These are phyloP conservation scores for Poeciliopsis presidionis DNA, from an alignment of 2,797 vertebrate species.

Conservation along the genomic window DNA sequence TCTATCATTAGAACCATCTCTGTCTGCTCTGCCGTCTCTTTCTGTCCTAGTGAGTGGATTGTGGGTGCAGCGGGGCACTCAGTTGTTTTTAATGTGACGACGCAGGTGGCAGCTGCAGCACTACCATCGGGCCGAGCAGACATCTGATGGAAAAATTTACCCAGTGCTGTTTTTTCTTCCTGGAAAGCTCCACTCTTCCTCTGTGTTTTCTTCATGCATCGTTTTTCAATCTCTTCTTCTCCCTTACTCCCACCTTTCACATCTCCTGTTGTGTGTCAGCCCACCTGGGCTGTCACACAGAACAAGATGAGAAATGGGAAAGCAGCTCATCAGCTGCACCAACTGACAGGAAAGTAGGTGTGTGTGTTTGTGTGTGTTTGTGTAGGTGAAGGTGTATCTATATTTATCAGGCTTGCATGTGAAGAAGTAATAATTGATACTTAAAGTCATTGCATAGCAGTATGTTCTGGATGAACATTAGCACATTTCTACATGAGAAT, in stretches of 20 bases:
- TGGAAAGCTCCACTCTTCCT: conserved; percentile 8
- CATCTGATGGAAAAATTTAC: conserved; percentile 70
- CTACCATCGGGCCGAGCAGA: conserved; percentile 66
- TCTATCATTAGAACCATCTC: conserved; percentile 23
- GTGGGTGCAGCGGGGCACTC: conserved; percentile 53
- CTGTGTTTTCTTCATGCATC: conserved; percentile 22
- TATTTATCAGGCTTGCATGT: conserved; percentile 12
- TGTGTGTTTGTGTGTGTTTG: conserved; percentile 7
- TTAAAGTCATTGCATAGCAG: conserved; percentile 16
- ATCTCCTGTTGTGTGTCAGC: conserved; percentile 75
- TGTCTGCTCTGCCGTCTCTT: conserved; percentile 1
- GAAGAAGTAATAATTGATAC: conserved; percentile 17
- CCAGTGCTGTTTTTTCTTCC: conserved; percentile 37
- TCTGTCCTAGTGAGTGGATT: conserved; percentile 45
- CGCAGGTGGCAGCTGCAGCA: conserved; percentile 69
- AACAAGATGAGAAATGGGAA: conserved; percentile 72
- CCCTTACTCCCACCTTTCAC: conserved; percentile 39
- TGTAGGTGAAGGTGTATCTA: conserved; percentile 17
- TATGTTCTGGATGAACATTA: neutral
- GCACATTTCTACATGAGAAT: neutral
- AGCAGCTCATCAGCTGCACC: conserved; percentile 71
- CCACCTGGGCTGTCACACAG: conserved; percentile 69
- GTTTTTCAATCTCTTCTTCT: conserved; percentile 38
- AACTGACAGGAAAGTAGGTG: conserved; percentile 63
- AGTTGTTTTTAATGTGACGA: conserved; percentile 51